Evolutionary conservation across 1,140 invertebrate genomes (phyloP).

Genomic region (Nasonia giraulti): DNA sequence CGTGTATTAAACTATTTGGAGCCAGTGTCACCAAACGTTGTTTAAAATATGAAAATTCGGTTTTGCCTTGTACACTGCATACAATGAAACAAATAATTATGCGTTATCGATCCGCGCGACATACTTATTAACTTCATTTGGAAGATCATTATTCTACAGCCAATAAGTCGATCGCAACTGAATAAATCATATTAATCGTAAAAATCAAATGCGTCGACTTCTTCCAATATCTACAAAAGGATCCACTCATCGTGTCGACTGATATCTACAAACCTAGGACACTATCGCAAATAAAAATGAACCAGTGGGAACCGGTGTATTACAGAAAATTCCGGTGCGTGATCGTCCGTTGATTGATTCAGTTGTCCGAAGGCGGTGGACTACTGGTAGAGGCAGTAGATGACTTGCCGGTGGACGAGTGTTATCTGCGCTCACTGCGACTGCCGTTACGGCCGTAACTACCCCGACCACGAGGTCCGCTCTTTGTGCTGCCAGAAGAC

Average conservation of each 20-base stretch:
- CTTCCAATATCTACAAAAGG: background rate
- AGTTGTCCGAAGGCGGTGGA: background rate
- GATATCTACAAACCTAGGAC: too few species aligned
- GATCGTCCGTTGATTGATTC: background rate
- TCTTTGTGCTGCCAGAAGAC: slow-evolving; percentile 69
- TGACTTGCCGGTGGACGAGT: slow-evolving; percentile 37
- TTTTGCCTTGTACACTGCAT: too few species aligned
- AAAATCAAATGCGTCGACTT: too few species aligned
- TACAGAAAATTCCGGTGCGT: background rate
- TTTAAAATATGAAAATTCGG: too few species aligned
- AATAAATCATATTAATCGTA: too few species aligned
- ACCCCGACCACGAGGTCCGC: slow-evolving; percentile 74
- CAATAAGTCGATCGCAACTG: too few species aligned
- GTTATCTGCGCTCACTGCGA: slow-evolving; percentile 75
- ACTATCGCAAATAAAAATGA: background rate
- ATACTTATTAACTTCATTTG: too few species aligned
- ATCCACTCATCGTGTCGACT: background rate
- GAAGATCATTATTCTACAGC: too few species aligned
- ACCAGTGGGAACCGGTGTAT: background rate
- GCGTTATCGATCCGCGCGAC: too few species aligned
- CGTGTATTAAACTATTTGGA: too few species aligned
- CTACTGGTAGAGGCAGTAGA: background rate
- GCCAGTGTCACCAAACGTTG: too few species aligned
- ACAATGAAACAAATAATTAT: too few species aligned
- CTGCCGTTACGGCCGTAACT: slow-evolving; percentile 71